Base-by-base conservation (phyloP, 2,888 invertebrate species). In the Limnephilus marmoratus region DNA sequence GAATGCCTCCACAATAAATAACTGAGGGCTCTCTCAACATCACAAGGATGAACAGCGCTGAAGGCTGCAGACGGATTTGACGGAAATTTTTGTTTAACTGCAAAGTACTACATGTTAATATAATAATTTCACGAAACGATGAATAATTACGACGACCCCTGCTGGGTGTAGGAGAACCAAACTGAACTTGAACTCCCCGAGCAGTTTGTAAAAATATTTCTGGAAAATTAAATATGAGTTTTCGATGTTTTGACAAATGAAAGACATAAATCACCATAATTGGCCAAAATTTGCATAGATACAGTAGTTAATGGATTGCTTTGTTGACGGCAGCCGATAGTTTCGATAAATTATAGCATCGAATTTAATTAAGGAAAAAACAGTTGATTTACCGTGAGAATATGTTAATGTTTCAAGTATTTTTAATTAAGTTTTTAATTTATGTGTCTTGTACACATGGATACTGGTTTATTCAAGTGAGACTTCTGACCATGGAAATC, bases 171-270 rank as follows among this genome's bases (percentile, higher is more conserved):
- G 24, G 68, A n/a, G 82, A 83, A 12, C 83, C 37, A 13, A 37
- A 37, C 83, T n/a, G 18, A 83, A 83, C 9, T 83, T 83, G 24
- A 83, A 83, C 18, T 37, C 9, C 9, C 24, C 7, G 9, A 68
- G 9, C 68, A 9, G 68, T 24, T 5, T 68, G 68, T 37, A 83
- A 37, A 24, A 83, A 15, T 11, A 37, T 11, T 83, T 83, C 7
- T 37, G 24, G 24, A 83, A 37, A 24, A 83, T 34, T 34, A 83
- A 83, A 37, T 18, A 24, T 15, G 18, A 83, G 37, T 37, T 31
- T 83, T 68, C 83, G 68, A 37, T 37, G 41, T 37, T 83, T 83
- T 83, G 83, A 83, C 83, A 83, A 83, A 83, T 83, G 34, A 83
- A 83, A 83, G 37, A 34, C 24, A 83, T 83, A 31, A 83, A 83